Percentiles rank a stretch among this genome's conserved stretches.
Conservation (phyloP, 2,888 invertebrate species). For the Adineta ricciae region DNA sequence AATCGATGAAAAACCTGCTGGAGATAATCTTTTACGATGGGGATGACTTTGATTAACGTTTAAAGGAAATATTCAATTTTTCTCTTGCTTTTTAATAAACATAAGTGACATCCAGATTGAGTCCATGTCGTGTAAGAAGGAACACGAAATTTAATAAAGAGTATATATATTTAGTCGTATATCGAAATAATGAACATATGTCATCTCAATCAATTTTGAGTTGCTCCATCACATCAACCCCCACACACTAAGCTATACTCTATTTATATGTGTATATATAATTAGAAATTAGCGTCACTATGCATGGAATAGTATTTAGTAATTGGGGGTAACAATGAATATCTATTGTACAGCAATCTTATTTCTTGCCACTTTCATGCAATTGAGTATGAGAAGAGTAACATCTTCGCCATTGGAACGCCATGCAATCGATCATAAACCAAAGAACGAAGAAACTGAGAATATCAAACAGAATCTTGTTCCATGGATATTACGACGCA, state of each 20-base stretch:
- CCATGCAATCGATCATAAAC: background rate
- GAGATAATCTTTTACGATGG: background rate
- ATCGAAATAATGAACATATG: background rate
- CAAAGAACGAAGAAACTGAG: background rate
- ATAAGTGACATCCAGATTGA: background rate
- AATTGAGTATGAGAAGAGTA: background rate
- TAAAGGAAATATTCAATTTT: background rate
- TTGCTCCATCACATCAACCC: too few relatives aligned
- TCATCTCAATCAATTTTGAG: background rate
- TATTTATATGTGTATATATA: too few relatives aligned
- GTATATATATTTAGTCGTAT: too few relatives aligned
- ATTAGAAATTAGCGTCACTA: background rate
- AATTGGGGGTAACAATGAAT: background rate
- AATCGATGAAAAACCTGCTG: background rate
- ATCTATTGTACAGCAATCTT: background rate
- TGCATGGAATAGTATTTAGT: background rate
- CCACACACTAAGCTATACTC: too few relatives aligned
- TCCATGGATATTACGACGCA: background rate
- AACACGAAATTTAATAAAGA: background rate
- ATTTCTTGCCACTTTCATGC: background rate
- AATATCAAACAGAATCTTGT: background rate
- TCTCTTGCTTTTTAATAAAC: background rate
- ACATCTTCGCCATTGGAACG: background rate
- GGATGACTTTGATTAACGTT: background rate
- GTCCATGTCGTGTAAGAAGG: background rate